Conservation (phyloP, 2,888 invertebrate genomes). For the Eupithecia centaureata region DNA sequence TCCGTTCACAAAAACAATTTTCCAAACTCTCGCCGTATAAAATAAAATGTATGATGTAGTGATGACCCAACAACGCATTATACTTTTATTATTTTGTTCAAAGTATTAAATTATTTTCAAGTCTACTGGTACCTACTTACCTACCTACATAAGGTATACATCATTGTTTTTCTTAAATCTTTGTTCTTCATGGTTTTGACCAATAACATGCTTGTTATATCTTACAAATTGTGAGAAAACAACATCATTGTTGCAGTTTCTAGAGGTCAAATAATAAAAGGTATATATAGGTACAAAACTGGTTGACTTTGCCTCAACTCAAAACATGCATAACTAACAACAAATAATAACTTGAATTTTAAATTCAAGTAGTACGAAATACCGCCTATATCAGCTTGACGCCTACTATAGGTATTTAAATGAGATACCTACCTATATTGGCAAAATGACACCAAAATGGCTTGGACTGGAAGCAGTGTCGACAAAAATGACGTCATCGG, state of each 20-base stretch:
- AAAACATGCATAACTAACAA: slow-evolving; percentile 19
- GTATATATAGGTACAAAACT: slow-evolving; percentile 7
- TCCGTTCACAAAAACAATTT: too few relatives aligned
- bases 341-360: neutral
- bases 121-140: too few relatives aligned
- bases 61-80: too few relatives aligned
- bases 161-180: neutral
- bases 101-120: too few relatives aligned
- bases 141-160: too few relatives aligned
- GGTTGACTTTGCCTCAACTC: slow-evolving; percentile 22
- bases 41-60: too few relatives aligned
- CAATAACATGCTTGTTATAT: neutral
- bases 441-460: slow-evolving; percentile 14
- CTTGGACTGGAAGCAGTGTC: slow-evolving; percentile 4
- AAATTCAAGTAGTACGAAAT: slow-evolving; percentile 25
- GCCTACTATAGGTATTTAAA: neutral
- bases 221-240: slow-evolving; percentile 8
- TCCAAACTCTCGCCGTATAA: too few relatives aligned
- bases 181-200: neutral
- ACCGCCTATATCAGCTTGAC: slow-evolving; percentile 6
- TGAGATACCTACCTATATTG: neutral
- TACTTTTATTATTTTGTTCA: too few relatives aligned
- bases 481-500: slow-evolving; percentile 54
- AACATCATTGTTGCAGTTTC: neutral
- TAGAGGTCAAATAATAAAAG: slow-evolving; percentile 9